phyloP scores from a whole-genome alignment of 2,113 vertebrate genomes.

The Solea senegalensis region DNA sequence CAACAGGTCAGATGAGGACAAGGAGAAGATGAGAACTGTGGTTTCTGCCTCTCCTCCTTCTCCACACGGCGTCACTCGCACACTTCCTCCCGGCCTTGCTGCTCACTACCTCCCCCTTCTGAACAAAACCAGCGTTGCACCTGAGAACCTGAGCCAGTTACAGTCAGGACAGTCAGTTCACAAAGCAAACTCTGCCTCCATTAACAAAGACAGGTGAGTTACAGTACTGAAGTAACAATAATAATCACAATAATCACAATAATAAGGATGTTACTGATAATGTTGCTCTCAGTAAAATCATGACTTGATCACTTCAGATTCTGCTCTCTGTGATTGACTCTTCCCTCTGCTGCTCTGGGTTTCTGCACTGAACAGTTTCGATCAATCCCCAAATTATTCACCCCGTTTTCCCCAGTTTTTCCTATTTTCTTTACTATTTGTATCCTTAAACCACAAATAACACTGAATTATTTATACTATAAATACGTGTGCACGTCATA shows the following conservation, averaged over 20 bases:
- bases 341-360: too few relatives aligned
- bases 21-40: constrained; percentile 62
- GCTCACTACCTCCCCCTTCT: constrained; percentile 31
- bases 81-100: constrained; percentile 10
- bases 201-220: constrained; percentile 64
- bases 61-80: not conserved
- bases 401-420: too few relatives aligned
- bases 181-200: constrained; percentile 27
- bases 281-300: too few relatives aligned
- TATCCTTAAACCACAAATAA: too few relatives aligned
- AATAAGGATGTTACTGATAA: too few relatives aligned
- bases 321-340: too few relatives aligned
- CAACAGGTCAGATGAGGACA: constrained; percentile 76
- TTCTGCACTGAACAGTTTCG: too few relatives aligned
- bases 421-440: too few relatives aligned
- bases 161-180: not conserved
- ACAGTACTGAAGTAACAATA: constrained; percentile 1
- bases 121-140: constrained; percentile 11
- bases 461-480: too few relatives aligned
- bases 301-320: too few relatives aligned
- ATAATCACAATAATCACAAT: not conserved
- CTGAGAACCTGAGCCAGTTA: constrained; percentile 1
- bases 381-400: too few relatives aligned
- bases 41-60: constrained; percentile 1
- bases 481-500: too few relatives aligned